Evolutionary conservation across 2,888 invertebrate species (phyloP).

Genomic region (Drosophila ustulata): DNA sequence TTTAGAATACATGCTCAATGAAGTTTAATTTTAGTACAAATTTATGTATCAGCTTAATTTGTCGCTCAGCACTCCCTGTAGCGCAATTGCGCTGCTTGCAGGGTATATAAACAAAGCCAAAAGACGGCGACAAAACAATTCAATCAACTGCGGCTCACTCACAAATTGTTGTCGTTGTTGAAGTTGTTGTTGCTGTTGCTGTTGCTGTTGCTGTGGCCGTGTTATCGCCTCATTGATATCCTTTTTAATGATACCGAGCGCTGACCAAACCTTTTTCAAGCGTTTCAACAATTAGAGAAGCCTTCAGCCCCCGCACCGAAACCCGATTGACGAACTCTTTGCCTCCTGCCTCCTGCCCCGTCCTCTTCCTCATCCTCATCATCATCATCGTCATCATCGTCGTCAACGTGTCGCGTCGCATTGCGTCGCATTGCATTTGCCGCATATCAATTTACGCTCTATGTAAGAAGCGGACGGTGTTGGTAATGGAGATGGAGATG

Average conservation of each 20-base stretch:
- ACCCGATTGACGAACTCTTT: conserved; percentile 41
- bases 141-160: conserved; percentile 68
- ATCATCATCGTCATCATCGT: conserved; percentile 27
- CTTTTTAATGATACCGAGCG: conserved; percentile 70
- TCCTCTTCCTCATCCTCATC: conserved; percentile 28
- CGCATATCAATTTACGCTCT: conserved; percentile 57
- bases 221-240: conserved; percentile 76
- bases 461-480: conserved; percentile 5
- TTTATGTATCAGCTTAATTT: too few species aligned
- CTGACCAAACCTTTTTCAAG: conserved; percentile 75
- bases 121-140: conserved; percentile 66
- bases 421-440: conserved; percentile 21
- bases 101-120: conserved; percentile 25
- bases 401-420: conserved; percentile 23
- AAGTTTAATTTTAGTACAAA: too few species aligned
- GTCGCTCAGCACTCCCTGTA: background rate
- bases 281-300: conserved; percentile 64
- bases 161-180: conserved; percentile 31
- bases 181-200: conserved; percentile 37
- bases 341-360: conserved; percentile 22
- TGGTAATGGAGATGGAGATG: conserved; percentile 53
- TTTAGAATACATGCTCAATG: too few species aligned
- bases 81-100: background rate
- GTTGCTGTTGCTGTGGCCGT: conserved; percentile 43
- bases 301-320: conserved; percentile 22